Evolutionary conservation across 2,888 invertebrate genomes (phyloP).

Genomic region (Amiota communis): DNA sequence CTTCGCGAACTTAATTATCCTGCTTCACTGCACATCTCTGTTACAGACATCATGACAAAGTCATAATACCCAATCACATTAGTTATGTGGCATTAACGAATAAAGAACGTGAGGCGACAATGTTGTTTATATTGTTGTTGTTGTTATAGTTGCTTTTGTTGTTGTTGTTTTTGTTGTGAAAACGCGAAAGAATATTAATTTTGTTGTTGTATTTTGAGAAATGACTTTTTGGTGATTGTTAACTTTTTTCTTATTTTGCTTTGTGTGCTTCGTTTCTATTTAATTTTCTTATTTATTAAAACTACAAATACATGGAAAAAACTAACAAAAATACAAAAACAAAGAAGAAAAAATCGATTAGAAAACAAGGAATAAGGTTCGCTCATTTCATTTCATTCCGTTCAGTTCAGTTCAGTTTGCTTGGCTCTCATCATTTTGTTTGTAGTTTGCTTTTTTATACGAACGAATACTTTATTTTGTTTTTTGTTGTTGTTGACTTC

Average conservation of each 20-base stretch:
- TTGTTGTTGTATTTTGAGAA: conserved; percentile 35
- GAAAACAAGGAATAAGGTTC: conserved; percentile 41
- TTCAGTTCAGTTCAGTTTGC: not conserved
- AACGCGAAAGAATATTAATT: conserved; percentile 35
- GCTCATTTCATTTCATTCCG: not conserved
- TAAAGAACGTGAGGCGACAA: conserved; percentile 35
- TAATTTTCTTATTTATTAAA: conserved; percentile 30
- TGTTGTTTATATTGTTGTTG: too few relatives aligned
- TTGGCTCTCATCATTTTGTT: not conserved
- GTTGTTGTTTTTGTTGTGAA: not conserved
- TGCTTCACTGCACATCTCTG: too few relatives aligned
- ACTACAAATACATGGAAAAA: too few relatives aligned
- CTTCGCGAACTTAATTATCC: too few relatives aligned
- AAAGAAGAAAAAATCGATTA: conserved; percentile 57
- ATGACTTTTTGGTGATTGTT: conserved; percentile 32
- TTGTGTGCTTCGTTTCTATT: conserved; percentile 13
- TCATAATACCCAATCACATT: too few relatives aligned
- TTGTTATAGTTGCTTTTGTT: too few relatives aligned
- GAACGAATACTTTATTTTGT: conserved; percentile 4
- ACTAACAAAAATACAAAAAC: conserved; percentile 30
- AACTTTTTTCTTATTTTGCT: conserved; percentile 19
- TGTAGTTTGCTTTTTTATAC: not conserved
- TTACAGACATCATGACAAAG: too few relatives aligned
- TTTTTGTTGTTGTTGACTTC: not conserved
- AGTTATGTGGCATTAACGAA: too few relatives aligned